A percentile compares a stretch with the other conserved stretches of the same genome.
These are phyloP conservation scores for Tympanuchus pallidicinctus DNA, from an alignment of 2,113 vertebrate genomes.

Conservation along the genomic window DNA sequence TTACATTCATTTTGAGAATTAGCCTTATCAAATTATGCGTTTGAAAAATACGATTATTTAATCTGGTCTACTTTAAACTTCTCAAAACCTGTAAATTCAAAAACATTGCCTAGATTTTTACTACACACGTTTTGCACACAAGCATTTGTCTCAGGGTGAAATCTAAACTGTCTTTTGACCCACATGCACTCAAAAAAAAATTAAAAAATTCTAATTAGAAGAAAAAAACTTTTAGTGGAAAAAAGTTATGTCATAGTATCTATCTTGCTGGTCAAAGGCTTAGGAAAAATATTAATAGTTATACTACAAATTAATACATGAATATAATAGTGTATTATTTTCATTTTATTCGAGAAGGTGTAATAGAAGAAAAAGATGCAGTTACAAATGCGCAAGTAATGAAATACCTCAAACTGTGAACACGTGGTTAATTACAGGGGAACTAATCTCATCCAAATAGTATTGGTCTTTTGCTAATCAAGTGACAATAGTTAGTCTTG, in stretches of 20 bases:
- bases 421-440: slow-evolving; percentile 56
- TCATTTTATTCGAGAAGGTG: slow-evolving; percentile 56
- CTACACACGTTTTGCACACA: too few relatives aligned
- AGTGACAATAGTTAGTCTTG: slow-evolving; percentile 32
- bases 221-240: neutral
- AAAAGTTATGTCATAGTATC: slow-evolving; percentile 12
- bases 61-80: neutral
- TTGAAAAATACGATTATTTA: neutral
- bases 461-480: slow-evolving; percentile 39
- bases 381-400: slow-evolving; percentile 45
- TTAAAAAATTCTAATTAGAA: neutral
- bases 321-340: slow-evolving; percentile 38
- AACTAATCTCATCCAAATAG: slow-evolving; percentile 41
- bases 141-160: neutral
- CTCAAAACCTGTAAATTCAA: neutral
- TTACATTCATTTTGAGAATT: neutral
- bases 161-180: neutral
- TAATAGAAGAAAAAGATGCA: slow-evolving; percentile 46
- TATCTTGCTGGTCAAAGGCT: neutral
- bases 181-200: neutral
- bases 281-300: slow-evolving; percentile 47
- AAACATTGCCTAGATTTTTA: accelerated
- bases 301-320: slow-evolving; percentile 52
- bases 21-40: neutral
- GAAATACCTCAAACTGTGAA: slow-evolving; percentile 45